phyloP scores from a whole-genome alignment of 2,113 vertebrate species.

The Esox niger region DNA sequence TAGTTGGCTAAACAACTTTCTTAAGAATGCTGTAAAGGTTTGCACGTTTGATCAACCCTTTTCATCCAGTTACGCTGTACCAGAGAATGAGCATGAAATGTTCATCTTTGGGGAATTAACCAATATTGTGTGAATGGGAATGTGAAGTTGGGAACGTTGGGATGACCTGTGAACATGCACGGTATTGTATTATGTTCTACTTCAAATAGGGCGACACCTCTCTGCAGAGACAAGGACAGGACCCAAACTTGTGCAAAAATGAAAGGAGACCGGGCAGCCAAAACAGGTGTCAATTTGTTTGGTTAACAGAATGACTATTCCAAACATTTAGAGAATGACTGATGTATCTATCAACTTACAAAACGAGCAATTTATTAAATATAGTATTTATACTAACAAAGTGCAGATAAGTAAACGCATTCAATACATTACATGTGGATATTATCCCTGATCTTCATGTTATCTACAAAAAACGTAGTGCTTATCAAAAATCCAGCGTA shows the following conservation, averaged over 20 bases:
- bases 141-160: background rate
- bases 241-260: constrained; percentile 8
- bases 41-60: too few relatives aligned
- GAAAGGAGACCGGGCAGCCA: constrained; percentile 1
- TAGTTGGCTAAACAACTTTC: too few relatives aligned
- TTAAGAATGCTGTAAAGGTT: too few relatives aligned
- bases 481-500: background rate
- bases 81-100: too few relatives aligned
- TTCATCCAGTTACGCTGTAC: too few relatives aligned
- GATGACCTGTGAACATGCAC: too few relatives aligned
- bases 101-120: too few relatives aligned
- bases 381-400: background rate
- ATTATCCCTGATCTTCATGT: background rate
- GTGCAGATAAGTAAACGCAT: background rate
- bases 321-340: constrained; percentile 51
- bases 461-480: background rate
- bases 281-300: constrained; percentile 50
- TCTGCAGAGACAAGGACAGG: background rate
- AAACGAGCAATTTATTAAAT: background rate
- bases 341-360: constrained; percentile 30
- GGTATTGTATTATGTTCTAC: too few relatives aligned
- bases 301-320: constrained; percentile 25
- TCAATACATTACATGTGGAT: background rate
- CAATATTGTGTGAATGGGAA: too few relatives aligned
- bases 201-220: background rate